These are phyloP conservation scores for Polydrusus pterygomalis DNA, from an alignment of 2,888 invertebrate species.

Conservation along the genomic window DNA sequence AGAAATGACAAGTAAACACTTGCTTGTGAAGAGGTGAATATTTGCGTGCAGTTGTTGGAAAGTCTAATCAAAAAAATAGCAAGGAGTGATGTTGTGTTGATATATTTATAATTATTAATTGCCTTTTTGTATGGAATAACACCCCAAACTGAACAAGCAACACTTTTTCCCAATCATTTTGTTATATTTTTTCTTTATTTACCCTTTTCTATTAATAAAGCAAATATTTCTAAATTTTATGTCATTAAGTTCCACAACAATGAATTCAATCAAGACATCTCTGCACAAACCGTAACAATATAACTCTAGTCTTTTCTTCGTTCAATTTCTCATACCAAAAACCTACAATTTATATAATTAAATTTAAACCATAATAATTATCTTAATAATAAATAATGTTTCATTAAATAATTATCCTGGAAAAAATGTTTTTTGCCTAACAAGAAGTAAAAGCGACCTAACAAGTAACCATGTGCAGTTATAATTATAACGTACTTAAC, in stretches of 20 bases:
- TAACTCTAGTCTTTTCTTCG: conserved; percentile 19
- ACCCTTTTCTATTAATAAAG: not conserved
- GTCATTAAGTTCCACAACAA: not conserved
- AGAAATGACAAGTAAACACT: too few species aligned
- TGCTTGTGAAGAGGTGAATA: too few species aligned
- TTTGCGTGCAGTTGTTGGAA: too few species aligned
- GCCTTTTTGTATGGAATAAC: too few species aligned
- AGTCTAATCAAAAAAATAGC: too few species aligned
- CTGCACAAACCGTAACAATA: conserved; percentile 18
- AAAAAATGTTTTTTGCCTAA: conserved; percentile 32
- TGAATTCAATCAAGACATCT: conserved; percentile 13
- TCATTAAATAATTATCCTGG: conserved; percentile 49
- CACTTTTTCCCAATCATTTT: not conserved
- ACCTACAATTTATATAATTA: conserved; percentile 29
- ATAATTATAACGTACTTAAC: conserved; percentile 44
- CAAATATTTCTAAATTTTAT: not conserved
- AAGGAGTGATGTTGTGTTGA: too few species aligned
- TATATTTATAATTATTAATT: too few species aligned
- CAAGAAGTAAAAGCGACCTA: conserved; percentile 41
- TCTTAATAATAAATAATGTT: conserved; percentile 42
- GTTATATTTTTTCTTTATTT: conserved; percentile 1
- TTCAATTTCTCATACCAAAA: conserved; percentile 16
- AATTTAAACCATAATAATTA: conserved; percentile 45
- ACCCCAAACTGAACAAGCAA: not conserved
- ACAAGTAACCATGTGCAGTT: conserved; percentile 46